Evolutionary conservation across 2,888 invertebrate species (phyloP).

Genomic region (Nasonia oneida): DNA sequence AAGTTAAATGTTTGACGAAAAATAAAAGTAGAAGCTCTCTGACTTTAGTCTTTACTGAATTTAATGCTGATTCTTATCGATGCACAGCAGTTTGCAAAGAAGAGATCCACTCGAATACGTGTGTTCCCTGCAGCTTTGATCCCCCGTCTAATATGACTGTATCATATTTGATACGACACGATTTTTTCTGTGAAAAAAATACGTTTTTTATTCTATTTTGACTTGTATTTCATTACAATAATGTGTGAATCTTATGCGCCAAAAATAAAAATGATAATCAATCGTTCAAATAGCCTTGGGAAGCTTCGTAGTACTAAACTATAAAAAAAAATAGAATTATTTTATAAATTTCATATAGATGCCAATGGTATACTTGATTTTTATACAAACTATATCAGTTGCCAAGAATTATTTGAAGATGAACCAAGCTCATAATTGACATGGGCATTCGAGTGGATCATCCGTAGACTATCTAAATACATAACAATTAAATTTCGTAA

Average conservation of each 20-base stretch:
- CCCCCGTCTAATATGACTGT: neutral
- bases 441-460: constrained; percentile 41
- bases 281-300: neutral
- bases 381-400: neutral
- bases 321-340: neutral
- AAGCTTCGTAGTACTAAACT: neutral
- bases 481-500: neutral
- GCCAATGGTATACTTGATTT: neutral
- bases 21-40: constrained; percentile 44
- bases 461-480: neutral
- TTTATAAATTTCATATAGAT: neutral
- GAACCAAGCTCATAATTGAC: neutral
- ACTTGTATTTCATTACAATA: constrained; percentile 1
- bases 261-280: constrained; percentile 18
- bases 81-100: neutral
- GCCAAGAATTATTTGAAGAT: too few species aligned
- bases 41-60: constrained; percentile 28
- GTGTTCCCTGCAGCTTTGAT: neutral
- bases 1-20: constrained; percentile 44
- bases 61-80: constrained; percentile 13
- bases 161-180: constrained; percentile 45
- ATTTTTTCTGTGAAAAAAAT: constrained; percentile 50
- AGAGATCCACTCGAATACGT: constrained; percentile 40
- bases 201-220: neutral
- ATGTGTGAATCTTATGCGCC: neutral